Evolutionary conservation across 2,888 invertebrate species (phyloP).

Genomic region (Perdita meconis): DNA sequence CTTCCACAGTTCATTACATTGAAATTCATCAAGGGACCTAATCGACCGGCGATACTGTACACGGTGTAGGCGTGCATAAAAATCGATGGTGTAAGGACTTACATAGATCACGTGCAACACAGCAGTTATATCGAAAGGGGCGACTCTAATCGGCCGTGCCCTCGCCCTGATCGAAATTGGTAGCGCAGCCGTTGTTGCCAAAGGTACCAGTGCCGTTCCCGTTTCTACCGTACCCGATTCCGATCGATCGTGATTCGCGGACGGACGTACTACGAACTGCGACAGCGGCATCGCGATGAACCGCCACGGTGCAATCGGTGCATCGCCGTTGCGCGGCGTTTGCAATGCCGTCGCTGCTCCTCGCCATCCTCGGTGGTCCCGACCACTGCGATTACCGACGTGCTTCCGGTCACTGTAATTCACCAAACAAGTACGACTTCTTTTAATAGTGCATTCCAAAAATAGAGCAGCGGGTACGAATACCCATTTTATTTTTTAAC

Average conservation of each 20-base stretch:
- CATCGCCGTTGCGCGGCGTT: constrained; percentile 45
- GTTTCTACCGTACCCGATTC: constrained; percentile 65
- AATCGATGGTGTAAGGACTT: constrained; percentile 36
- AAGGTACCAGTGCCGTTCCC: constrained; percentile 44
- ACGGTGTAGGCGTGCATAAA: too few species aligned
- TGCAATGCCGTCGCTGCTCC: constrained; percentile 35
- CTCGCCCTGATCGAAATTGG: constrained; percentile 59
- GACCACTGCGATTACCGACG: constrained; percentile 27
- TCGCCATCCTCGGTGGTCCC: constrained; percentile 49
- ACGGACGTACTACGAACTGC: constrained; percentile 57
- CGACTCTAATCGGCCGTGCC: constrained; percentile 60
- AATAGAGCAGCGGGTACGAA: too few species aligned
- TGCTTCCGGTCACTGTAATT: constrained; percentile 38
- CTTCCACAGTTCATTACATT: too few species aligned
- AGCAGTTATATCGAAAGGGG: constrained; percentile 36
- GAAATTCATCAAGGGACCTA: too few species aligned
- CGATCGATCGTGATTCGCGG: constrained; percentile 72
- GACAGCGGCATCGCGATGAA: constrained; percentile 62
- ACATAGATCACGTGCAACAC: constrained; percentile 57
- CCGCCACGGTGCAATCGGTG: constrained; percentile 52
- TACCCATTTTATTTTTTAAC: too few species aligned
- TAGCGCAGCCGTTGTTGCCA: constrained; percentile 44
- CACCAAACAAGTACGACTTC: constrained; percentile 29
- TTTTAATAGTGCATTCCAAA: too few species aligned
- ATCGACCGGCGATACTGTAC: too few species aligned